A percentile compares a stretch with the other conserved stretches of the same genome.
phyloP scores from a whole-genome alignment of 2,888 invertebrate genomes.

The Bombylius discolor region DNA sequence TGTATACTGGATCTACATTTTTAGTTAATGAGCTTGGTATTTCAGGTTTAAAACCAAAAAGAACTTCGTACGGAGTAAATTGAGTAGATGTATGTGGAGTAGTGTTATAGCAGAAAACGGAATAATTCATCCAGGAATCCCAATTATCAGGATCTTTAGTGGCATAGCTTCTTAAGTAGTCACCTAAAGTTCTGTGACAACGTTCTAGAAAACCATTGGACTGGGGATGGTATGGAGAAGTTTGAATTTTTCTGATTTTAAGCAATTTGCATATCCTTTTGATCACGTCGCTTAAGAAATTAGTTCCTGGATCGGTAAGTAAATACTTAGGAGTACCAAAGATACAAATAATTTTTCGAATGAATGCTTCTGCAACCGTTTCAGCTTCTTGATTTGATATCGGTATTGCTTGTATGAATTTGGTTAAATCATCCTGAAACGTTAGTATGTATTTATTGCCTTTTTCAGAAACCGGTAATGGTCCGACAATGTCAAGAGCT shows the following conservation, averaged over 20 bases:
- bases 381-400: not conserved
- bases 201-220: slow-evolving; percentile 23
- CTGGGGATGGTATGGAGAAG: slow-evolving; percentile 5
- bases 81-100: slow-evolving; percentile 15
- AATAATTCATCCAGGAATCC: slow-evolving; percentile 22
- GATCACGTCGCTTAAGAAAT: slow-evolving; percentile 12
- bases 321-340: not conserved
- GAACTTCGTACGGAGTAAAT: not conserved
- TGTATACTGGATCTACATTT: not conserved
- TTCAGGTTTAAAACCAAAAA: not conserved
- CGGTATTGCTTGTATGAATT: not conserved
- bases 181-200: slow-evolving; percentile 21
- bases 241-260: not conserved
- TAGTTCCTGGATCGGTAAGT: not conserved
- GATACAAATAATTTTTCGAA: not conserved
- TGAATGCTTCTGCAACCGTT: too few relatives aligned
- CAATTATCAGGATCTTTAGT: slow-evolving; percentile 21
- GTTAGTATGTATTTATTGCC: not conserved
- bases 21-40: not conserved
- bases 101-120: slow-evolving; percentile 22
- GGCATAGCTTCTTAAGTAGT: slow-evolving; percentile 23
- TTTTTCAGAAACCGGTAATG: not conserved
- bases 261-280: slow-evolving; percentile 7
- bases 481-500: not conserved
- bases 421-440: not conserved